Percentiles rank a stretch among this genome's conserved stretches.
These are phyloP conservation scores for Tiliqua scincoides DNA, from an alignment of 2,113 vertebrate species.

Conservation along the genomic window DNA sequence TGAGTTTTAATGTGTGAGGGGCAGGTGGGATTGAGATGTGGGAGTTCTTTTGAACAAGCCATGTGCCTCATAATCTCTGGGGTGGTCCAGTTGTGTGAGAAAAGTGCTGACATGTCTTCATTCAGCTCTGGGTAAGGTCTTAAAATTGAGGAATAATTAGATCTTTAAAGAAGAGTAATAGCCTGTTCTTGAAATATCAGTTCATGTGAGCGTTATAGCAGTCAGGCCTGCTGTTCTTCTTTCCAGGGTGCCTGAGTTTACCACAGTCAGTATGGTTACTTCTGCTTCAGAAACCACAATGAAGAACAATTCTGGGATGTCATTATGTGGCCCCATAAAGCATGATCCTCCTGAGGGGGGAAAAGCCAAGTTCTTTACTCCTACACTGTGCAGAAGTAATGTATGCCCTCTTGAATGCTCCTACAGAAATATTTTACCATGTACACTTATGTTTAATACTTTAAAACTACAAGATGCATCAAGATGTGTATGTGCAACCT, in stretches of 20 bases:
- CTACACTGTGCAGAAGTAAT: neutral
- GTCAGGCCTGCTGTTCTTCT: neutral
- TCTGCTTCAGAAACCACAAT: neutral
- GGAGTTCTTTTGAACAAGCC: too few relatives aligned
- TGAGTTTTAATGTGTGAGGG: too few relatives aligned
- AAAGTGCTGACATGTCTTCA: neutral
- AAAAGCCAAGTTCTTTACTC: neutral
- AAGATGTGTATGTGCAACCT: neutral
- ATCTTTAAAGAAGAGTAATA: neutral
- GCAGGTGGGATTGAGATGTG: too few relatives aligned
- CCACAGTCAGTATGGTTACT: neutral
- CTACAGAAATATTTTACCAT: neutral
- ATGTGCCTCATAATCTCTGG: neutral
- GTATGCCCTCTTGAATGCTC: neutral
- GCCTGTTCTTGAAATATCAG: neutral
- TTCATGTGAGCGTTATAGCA: neutral
- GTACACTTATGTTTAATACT: neutral
- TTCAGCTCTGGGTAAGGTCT: neutral
- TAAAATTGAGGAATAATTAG: neutral
- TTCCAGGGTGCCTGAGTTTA: neutral
- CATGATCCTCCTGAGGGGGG: neutral
- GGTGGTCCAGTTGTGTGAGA: neutral
- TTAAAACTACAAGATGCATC: neutral
- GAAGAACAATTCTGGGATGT: neutral
- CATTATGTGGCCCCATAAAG: neutral